phyloP scores from a whole-genome alignment of 1,140 invertebrate genomes.

The Drosophila yakuba region DNA sequence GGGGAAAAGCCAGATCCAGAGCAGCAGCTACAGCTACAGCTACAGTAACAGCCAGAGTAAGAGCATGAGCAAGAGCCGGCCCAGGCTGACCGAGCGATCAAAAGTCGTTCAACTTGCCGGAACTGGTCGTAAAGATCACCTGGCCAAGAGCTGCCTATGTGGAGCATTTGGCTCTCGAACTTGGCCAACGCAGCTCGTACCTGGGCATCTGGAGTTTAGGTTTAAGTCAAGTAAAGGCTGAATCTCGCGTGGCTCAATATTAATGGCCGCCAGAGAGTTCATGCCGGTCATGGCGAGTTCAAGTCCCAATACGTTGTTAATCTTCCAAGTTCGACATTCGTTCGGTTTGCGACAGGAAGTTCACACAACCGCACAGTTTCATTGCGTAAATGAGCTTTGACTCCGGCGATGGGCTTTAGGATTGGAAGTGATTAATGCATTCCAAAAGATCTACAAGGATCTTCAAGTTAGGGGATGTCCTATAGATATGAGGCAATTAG shows the following conservation, averaged over 20 bases:
- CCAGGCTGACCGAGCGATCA: slow-evolving; percentile 66
- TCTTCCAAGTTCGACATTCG: slow-evolving; percentile 24
- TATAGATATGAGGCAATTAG: no score
- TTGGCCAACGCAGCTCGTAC: slow-evolving; percentile 45
- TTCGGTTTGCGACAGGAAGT: slow-evolving; percentile 42
- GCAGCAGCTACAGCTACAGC: neutral
- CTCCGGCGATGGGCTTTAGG: slow-evolving; percentile 31
- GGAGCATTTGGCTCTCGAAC: slow-evolving; percentile 62
- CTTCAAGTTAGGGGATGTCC: no score
- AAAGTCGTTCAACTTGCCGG: slow-evolving; percentile 83
- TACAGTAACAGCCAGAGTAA: neutral
- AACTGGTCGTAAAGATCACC: slow-evolving; percentile 82
- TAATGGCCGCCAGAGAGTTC: slow-evolving; percentile 79
- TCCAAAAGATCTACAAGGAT: neutral
- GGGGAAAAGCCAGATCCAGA: slow-evolving; percentile 31
- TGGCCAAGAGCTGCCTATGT: slow-evolving; percentile 59
- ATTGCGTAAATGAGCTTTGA: slow-evolving; percentile 72
- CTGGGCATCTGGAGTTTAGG: neutral
- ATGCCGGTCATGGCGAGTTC: slow-evolving; percentile 54
- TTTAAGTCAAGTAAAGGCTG: neutral
- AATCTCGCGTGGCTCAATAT: slow-evolving; percentile 69
- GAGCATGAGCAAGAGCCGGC: neutral
- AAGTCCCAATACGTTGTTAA: slow-evolving; percentile 66
- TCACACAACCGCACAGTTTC: slow-evolving; percentile 9
- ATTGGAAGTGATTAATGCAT: neutral